Base-by-base conservation (phyloP, 2,113 vertebrate genomes). In the Chamaea fasciata region DNA sequence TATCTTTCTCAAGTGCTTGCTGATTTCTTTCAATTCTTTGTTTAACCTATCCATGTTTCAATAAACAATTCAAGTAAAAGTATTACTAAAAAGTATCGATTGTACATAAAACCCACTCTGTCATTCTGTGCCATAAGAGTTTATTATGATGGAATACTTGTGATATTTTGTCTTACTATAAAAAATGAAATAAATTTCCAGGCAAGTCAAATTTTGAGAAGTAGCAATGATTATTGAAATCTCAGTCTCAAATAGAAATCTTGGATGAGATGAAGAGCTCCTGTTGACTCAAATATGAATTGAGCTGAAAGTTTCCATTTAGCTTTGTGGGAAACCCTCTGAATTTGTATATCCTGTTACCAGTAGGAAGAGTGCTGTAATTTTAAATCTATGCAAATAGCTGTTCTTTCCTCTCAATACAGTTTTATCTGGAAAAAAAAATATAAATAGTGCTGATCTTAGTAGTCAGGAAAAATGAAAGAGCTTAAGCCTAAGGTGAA, bases 351-450 rank as follows among this genome's bases (percentile, higher is more conserved):
- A 87, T 88, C 46, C 46, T 77, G 26, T 88, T 94, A 87, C 74
- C 30, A 74, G 49, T 89, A 83, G 59, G 42, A 73, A 71, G 56
- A 63, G 11, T 49, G 28, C 23, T 79, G 37, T 59, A 21, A 59
- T 95, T 91, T 91, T 78, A 62, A 71, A 81, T 41, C 64, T 87
- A 47, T 87, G 88, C 62, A 95, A 92, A 89, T 63, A 78, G 13
- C 79, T 86, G 30, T 83, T 79, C 56, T 74, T 92, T 94, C 46
- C 78, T 87, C 44, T 64, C 9, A 8, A 50, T 82, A 33, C 28
- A 71, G 49, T 49, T 92, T 31, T 68, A 27, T 42, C 18, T 55
- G 47, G 9, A 28, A 47, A 35, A 49, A 69, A 41, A 14, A 31
- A 11, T 13, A 57, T 4, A 8, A 8, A 44, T 37, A 35, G 16